Conservation (phyloP, 1,140 invertebrate species). For the Bombus pyrosoma region DNA sequence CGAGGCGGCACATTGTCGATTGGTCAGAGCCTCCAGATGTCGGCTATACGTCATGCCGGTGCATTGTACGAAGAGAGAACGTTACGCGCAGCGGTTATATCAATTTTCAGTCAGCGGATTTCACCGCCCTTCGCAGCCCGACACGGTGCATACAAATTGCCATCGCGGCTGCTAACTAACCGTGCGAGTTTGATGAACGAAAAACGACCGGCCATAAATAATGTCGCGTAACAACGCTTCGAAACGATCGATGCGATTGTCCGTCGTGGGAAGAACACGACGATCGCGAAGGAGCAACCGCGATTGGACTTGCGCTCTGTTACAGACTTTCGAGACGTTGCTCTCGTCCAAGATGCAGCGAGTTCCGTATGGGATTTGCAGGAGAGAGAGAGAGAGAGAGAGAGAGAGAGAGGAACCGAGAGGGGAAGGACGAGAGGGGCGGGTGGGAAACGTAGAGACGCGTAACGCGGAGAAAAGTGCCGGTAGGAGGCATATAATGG, state of each 20-base stretch:
- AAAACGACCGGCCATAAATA: slow-evolving; percentile 18
- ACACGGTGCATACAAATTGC: slow-evolving; percentile 65
- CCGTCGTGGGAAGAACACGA: background rate
- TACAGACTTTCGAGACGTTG: background rate
- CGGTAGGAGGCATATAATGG: slow-evolving; percentile 71
- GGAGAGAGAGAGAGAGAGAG: background rate
- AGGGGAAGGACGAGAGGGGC: background rate
- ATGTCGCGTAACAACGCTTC: background rate
- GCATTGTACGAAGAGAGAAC: slow-evolving; percentile 18
- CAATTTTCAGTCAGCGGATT: slow-evolving; percentile 57
- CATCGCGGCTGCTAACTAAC: slow-evolving; percentile 66
- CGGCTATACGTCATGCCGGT: slow-evolving; percentile 53
- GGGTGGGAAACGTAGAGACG: background rate
- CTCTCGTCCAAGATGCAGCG: background rate
- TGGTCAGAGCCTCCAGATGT: slow-evolving; percentile 46
- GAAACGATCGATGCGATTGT: background rate
- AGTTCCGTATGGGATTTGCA: background rate
- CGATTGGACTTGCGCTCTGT: too few relatives aligned
- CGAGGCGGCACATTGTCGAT: slow-evolving; percentile 16
- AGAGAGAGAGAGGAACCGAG: background rate
- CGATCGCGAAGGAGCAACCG: background rate
- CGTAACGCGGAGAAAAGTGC: slow-evolving; percentile 44
- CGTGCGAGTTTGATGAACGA: slow-evolving; percentile 22
- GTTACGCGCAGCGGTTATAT: slow-evolving; percentile 52
- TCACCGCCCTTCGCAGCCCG: slow-evolving; percentile 39